Evolutionary conservation across 2,113 vertebrate species (phyloP), one percentile per base, ranked within the genome.

Genomic region (Tachysurus fulvidraco): DNA sequence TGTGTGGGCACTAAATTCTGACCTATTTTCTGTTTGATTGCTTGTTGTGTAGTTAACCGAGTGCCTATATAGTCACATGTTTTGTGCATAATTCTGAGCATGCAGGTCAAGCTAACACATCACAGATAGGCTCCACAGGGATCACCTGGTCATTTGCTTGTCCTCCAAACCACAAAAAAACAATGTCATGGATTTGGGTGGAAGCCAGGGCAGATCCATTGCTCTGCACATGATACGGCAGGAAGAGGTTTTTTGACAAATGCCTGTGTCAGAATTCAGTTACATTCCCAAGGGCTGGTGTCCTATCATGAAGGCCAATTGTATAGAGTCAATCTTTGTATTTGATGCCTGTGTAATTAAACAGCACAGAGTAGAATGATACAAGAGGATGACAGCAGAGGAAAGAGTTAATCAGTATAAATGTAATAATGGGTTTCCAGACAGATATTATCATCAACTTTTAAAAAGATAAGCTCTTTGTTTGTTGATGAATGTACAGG

Each of bases 21-120:
- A 92, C 94, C 94, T 91, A 89, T 91, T 94, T 95, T 87, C 36
- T 71, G 30, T 50, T 81, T 88, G n/a, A 88, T 87, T 89, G 91
- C 55, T 65, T 82, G n/a, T 69, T 81, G 30, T 41, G 0, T 50
- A 50, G 46, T 50, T 50, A 23, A 59, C 41, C 11, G 6, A 60
- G 67, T 69, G 2, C 46, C 50, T 79, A 52, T 60, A 57, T 36
- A 76, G 52, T 46, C 50, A 55, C 62, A 84, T 83, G 36, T 9
- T 19, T 76, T 76, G 52, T 83, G 60, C 84, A 85, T 57, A 21
- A 62, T 65, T 54, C 19, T 52, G 19, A 60, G 0, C 30, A 81
- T 54, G 21, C 36, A 85, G 60, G 65, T 71, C 76, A 44, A 80
- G 50, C 44, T 30, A 88, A 86, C 74, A 76, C 79, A 85, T 85